Base-by-base conservation (phyloP, 2,797 vertebrate species). In the Scleropages formosus region DNA sequence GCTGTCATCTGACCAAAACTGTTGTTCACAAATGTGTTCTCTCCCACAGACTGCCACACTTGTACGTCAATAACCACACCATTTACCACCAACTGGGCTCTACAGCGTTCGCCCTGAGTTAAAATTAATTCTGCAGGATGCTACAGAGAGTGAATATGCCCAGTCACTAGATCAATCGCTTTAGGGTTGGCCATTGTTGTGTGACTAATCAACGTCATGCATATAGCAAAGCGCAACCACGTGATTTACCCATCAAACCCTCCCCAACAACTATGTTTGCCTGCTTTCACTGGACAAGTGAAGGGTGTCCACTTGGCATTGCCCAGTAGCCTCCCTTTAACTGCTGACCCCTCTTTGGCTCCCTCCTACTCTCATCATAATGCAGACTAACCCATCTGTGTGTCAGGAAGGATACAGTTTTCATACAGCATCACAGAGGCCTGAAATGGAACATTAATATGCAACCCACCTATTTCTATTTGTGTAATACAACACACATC, bases 401-500 rank as follows among this genome's bases (percentile, higher is more conserved):
- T 49, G 44, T 51, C 66, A 68, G 13, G 22, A 20, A 47, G 18
- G 12, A 51, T 20, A 26, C n/a, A 49, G 12, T 26, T 2, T 39
- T 39, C 7, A 68, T 66, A 67, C 6, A 67, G 39, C n/a, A 4
- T 10, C 26, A 20, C 7, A 18, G 18, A 18, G 47, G 65, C 44
- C 9, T 39, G 47, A 18, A 67, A 67, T 20, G 49, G 11, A 4
- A 20, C 22, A 15, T 6, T 39, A 6, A 47, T 22, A 68, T 20
- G 2, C 24, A 68, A 47, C 24, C 10, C 15, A 20, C 20, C 24
- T 13, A 4, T n/a, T 11, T 26, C 44, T 8, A 46, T 22, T 20
- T 56, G 11, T 56, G 53, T 56, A 56, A 56, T 56, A 56, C 53
- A 56, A 12, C 47, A 63, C 75, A 59, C 63, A 82, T n/a, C 76